Percentiles rank a stretch among this genome's conserved stretches.
phyloP scores from a whole-genome alignment of 2,797 vertebrate genomes.

The Hipposideros larvatus region DNA sequence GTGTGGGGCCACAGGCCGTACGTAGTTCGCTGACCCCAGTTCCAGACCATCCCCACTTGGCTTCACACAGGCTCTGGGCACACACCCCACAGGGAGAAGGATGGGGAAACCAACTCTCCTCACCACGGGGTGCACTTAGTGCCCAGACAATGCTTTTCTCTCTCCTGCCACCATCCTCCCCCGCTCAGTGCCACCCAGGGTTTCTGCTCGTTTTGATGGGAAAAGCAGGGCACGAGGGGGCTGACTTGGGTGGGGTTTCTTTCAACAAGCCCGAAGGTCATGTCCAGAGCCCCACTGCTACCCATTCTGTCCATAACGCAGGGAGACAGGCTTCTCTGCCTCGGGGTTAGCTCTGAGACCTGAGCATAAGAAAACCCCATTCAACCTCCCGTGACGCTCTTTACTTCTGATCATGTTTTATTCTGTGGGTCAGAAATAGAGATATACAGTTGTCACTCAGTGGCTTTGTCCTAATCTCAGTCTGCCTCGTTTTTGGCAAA shows the following conservation, averaged over 20 bases:
- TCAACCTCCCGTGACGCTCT: background rate
- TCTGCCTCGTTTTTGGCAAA: background rate
- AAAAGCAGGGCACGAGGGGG: background rate
- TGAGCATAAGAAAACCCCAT: background rate
- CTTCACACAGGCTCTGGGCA: background rate
- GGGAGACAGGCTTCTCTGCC: background rate
- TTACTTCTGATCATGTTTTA: background rate
- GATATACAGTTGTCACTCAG: background rate
- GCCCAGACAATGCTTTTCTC: background rate
- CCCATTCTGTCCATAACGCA: background rate
- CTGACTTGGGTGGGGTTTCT: no score
- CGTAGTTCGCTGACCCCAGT: no score
- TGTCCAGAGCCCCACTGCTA: background rate
- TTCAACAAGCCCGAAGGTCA: no score
- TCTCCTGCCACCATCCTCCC: background rate
- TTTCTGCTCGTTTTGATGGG: background rate
- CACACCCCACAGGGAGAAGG: background rate
- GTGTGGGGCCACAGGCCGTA: background rate
- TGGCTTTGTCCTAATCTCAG: background rate
- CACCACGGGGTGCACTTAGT: background rate
- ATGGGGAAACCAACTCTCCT: background rate
- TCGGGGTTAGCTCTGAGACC: background rate
- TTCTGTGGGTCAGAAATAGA: background rate
- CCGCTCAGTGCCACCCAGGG: fast-evolving
- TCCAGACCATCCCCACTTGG: no score